phyloP scores from a whole-genome alignment of 2,797 vertebrate species.

The Spizella passerina region DNA sequence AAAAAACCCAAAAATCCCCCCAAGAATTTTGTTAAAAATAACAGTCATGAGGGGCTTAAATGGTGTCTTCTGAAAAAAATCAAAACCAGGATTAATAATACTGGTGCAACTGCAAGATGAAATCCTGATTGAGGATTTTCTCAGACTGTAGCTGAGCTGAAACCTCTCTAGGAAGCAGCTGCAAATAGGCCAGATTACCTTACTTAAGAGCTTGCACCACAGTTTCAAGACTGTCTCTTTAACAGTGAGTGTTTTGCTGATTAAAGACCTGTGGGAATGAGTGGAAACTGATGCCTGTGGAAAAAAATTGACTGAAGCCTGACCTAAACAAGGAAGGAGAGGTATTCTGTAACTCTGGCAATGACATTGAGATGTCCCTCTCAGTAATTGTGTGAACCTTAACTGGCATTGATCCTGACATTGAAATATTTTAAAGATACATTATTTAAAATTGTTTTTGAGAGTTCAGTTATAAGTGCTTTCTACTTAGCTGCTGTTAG shows the following conservation, averaged over 20 bases:
- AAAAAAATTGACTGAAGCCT: neutral
- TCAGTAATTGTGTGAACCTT: neutral
- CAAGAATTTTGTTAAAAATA: neutral
- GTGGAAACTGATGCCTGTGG: neutral
- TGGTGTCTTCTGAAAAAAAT: neutral
- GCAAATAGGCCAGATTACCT: neutral
- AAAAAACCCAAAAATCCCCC: too few relatives aligned
- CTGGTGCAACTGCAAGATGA: accelerated
- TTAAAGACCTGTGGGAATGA: neutral
- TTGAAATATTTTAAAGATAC: neutral
- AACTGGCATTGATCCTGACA: neutral
- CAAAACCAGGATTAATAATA: neutral
- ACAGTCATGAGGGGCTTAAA: neutral
- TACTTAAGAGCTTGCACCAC: neutral
- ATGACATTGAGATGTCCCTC: neutral
- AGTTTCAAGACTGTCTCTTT: neutral
- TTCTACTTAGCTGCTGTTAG: neutral
- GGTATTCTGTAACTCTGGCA: neutral
- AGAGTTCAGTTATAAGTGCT: neutral
- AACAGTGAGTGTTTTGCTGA: neutral
- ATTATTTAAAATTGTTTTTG: neutral
- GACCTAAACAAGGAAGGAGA: neutral
- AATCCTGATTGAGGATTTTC: neutral
- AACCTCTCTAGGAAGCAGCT: neutral
- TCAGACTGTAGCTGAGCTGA: neutral